Base-by-base conservation (phyloP, 2,888 invertebrate species). In the Eretmocerus hayati region DNA sequence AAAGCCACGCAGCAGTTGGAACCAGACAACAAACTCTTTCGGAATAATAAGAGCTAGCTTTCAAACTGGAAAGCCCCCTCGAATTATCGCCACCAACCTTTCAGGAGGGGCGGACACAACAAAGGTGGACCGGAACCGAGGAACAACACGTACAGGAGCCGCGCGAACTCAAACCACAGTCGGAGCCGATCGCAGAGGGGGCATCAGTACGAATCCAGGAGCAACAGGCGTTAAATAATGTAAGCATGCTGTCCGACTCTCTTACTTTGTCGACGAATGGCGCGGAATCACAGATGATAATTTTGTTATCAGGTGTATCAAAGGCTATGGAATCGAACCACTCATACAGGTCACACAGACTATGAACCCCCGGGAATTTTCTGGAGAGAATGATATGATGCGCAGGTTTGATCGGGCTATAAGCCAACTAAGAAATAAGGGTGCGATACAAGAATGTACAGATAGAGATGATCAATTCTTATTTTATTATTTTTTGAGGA, bases 401-500 rank as follows among this genome's bases (percentile, higher is more conserved):
- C 23, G 30, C n/a, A 26, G 26, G 16, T 15, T 30, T 3, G 36
- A 39, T 31, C 18, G 39, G 6, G 13, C 39, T 6, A 43, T 48
- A 21, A 3, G 20, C 3, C 5, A 32, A 2, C 18, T 43, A 5
- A 21, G 42, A 33, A 5, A 35, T 1, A 49, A 46, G 47, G 48
- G 52, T 2, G 48, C 45, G 11, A 35, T 51, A 13, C 9, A 39
- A 37, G 13, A 9, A 23, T 49, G 47, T 33, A 2, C 26, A 23
- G 19, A 22, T 1, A 21, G 16, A 11, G 21, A 42, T 8, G 48
- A 31, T n/a, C 51, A 55, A 23, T 53, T 52, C 38, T 11, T 55
- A 5, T 53, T 51, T 3, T 16, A 42, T 6, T 48, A 48, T 46
- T 53, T 52, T 43, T 9, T 52, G 8, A 43, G 44, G 15, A 42